Evolutionary conservation across 2,113 vertebrate genomes (phyloP).

Genomic region (Gambusia holbrooki): DNA sequence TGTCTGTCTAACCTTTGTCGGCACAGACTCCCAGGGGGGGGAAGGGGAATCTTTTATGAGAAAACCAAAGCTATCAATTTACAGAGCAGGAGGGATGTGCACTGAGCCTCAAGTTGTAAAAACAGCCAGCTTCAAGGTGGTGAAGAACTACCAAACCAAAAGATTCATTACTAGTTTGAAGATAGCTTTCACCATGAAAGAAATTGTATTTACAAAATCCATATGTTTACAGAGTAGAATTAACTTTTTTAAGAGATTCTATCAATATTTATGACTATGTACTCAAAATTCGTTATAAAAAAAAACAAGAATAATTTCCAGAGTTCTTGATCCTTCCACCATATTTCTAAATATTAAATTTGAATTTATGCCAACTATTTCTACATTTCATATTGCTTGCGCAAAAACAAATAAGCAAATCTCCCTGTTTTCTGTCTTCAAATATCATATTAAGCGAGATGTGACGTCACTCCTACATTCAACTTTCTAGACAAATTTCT

Average conservation of each 20-base stretch:
- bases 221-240: background rate
- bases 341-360: too few relatives aligned
- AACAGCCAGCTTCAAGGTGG: background rate
- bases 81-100: conserved; percentile 8
- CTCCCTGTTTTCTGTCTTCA: background rate
- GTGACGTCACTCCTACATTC: background rate
- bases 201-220: background rate
- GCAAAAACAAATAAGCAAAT: background rate
- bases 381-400: background rate
- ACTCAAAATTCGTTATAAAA: too few relatives aligned
- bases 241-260: too few relatives aligned
- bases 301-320: too few relatives aligned
- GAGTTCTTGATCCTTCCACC: too few relatives aligned
- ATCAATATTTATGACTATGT: too few relatives aligned
- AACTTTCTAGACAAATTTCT: background rate
- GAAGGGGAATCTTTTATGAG: conserved; percentile 33
- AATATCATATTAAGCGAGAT: background rate
- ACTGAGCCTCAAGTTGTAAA: too few relatives aligned
- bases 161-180: background rate
- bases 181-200: background rate
- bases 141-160: background rate
- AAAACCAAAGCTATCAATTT: conserved; percentile 42
- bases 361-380: too few relatives aligned
- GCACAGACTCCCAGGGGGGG: conserved; percentile 21
- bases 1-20: conserved; percentile 27